A percentile compares a stretch with the other conserved stretches of the same genome.
phyloP scores from a whole-genome alignment of 2,888 invertebrate genomes.

The Dryocosmus kuriphilus region DNA sequence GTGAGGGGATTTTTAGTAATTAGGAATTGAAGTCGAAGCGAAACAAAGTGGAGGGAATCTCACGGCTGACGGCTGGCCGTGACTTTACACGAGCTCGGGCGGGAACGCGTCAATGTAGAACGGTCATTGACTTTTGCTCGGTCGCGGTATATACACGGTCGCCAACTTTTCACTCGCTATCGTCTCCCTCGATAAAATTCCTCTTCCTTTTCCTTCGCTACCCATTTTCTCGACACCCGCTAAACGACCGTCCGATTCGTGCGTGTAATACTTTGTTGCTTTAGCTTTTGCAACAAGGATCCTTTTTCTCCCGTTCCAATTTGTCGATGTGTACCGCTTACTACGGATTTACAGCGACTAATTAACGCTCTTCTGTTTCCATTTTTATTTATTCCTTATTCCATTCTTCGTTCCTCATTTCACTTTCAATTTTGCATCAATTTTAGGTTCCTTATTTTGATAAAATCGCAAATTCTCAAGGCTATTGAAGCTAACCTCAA shows the following conservation, averaged over 20 bases:
- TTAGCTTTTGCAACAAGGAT: conserved; percentile 26
- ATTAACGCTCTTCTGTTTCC: conserved; percentile 40
- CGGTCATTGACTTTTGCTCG: conserved; percentile 75
- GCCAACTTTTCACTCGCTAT: conserved; percentile 42
- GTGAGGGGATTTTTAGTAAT: conserved; percentile 46
- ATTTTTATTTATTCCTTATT: conserved; percentile 41
- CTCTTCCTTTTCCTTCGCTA: conserved; percentile 49
- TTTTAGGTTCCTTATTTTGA: too few species aligned
- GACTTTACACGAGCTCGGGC: conserved; percentile 76
- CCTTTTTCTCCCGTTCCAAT: conserved; percentile 44
- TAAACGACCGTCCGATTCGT: conserved; percentile 48
- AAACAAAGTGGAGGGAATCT: conserved; percentile 73
- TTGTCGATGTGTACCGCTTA: conserved; percentile 38
- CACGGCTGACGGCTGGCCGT: conserved; percentile 77
- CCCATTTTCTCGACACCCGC: conserved; percentile 50
- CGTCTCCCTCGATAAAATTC: conserved; percentile 39
- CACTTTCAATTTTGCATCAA: background rate
- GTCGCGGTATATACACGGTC: conserved; percentile 55
- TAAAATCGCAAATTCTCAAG: too few species aligned
- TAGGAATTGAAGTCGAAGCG: conserved; percentile 63
- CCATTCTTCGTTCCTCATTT: background rate
- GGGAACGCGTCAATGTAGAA: conserved; percentile 78
- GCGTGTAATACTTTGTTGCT: conserved; percentile 46
- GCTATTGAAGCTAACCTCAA: too few species aligned
- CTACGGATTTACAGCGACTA: conserved; percentile 6